Evolutionary conservation across 2,797 vertebrate species (phyloP), one percentile per base, ranked within the genome.

Genomic region (Parauchenoglanis punctatus): DNA sequence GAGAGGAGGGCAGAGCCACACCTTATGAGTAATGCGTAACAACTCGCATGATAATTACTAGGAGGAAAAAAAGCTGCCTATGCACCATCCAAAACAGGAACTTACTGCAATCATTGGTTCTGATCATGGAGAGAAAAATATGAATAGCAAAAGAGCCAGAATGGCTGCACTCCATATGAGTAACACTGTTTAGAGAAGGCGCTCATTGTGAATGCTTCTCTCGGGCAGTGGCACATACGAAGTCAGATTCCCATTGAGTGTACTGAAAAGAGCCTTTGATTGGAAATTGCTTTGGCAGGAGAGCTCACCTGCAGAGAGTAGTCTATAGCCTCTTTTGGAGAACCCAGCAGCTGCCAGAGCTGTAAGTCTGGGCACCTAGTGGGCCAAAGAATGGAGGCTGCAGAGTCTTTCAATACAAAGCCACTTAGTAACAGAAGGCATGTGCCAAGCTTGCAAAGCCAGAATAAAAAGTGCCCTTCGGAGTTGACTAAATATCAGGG

Each of bases 371-470:
- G 93, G 96, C 95, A 96, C 96, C 96, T 95, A 90, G 95, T 93
- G 96, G 95, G 96, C 93, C 81, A 89, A 94, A 96, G 96, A 97
- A 96, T 94, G 94, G 95, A 81, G 73, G 92, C 95, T 82, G 91
- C 93, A 92, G 94, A 96, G 94, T 93, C 91, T 95, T 96, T 96
- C 95, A 96, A 96, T 96, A 96, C 94, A 94, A 96, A 95, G 96
- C 96, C 96, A 95, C 96, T 96, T 95, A 96, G 96, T 96, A 96
- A 96, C 96, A 96, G 96, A 96, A 96, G 96, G 95, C 96, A 94
- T 96, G 96, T 96, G 96, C 96, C 96, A 96, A 96, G 96, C 95
- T 94, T 93, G 94, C 95, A 93, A 96, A 94, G 93, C 89, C 93
- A 95, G 94, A 94, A 94, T 95, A 95, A 95, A 95, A 96, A 96